A percentile compares a stretch with the other conserved stretches of the same genome.
These are phyloP conservation scores for Phyllotreta cruciferae DNA, from an alignment of 2,888 invertebrate genomes.

Conservation along the genomic window DNA sequence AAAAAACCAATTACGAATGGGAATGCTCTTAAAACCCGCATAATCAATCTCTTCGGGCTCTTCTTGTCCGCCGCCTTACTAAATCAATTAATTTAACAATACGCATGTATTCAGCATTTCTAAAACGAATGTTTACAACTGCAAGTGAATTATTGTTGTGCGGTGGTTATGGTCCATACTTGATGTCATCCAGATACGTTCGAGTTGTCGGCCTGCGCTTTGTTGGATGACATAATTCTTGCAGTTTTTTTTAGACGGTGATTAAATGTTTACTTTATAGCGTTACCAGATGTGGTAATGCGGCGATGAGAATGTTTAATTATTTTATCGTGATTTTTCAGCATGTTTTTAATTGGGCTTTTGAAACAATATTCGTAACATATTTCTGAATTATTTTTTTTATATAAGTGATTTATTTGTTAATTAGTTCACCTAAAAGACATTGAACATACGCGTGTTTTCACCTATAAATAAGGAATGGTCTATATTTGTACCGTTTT, in stretches of 20 bases:
- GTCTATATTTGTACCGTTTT: slow-evolving; percentile 36
- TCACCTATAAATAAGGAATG: slow-evolving; percentile 40
- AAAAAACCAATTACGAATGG: no score
- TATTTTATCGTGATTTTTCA: neutral
- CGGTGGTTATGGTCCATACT: slow-evolving; percentile 30
- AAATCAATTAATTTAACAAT: slow-evolving; percentile 33
- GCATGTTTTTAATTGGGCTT: neutral
- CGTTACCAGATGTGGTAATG: slow-evolving; percentile 10
- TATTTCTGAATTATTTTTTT: no score
- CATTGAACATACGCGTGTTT: slow-evolving; percentile 26
- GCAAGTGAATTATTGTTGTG: slow-evolving; percentile 35
- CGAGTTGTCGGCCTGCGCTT: slow-evolving; percentile 35
- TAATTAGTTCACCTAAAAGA: neutral
- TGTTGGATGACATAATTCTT: slow-evolving; percentile 45
- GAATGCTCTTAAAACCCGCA: slow-evolving; percentile 20
- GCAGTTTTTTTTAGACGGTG: slow-evolving; percentile 36
- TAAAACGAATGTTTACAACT: slow-evolving; percentile 24
- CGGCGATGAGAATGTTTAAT: slow-evolving; percentile 9
- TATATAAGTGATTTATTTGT: neutral
- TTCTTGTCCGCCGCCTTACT: slow-evolving; percentile 4
- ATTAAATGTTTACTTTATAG: slow-evolving; percentile 25
- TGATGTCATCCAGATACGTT: slow-evolving; percentile 41
- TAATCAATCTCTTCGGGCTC: slow-evolving; percentile 1
- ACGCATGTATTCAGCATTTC: slow-evolving; percentile 8
- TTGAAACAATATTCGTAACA: neutral